phyloP scores from a whole-genome alignment of 2,888 invertebrate genomes.

The Tipula helvola region DNA sequence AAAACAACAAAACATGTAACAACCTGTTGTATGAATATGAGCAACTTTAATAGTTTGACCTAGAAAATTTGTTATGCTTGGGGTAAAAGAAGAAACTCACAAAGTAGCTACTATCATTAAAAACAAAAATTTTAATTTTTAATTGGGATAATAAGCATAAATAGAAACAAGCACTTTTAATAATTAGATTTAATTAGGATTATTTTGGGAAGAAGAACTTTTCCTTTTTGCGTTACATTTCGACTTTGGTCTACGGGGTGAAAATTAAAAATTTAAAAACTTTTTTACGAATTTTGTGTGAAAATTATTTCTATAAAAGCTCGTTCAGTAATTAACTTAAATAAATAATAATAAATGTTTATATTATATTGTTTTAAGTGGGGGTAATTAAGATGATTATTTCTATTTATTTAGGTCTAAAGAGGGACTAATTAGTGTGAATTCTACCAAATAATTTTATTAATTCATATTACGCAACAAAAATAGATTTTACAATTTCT shows the following conservation, averaged over 20 bases:
- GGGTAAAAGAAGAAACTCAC: background rate
- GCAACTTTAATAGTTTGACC: background rate
- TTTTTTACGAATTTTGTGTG: background rate
- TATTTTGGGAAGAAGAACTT: background rate
- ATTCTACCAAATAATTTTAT: too few species aligned
- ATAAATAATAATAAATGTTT: background rate
- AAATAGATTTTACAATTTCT: too few species aligned
- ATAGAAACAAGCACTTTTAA: background rate
- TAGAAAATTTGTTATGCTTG: background rate
- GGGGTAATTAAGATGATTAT: background rate
- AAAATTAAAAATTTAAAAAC: background rate
- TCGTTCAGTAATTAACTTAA: background rate
- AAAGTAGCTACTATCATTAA: background rate
- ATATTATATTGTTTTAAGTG: background rate
- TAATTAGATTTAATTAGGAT: background rate
- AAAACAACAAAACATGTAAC: background rate
- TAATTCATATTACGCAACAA: too few species aligned
- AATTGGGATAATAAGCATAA: background rate
- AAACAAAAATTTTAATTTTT: background rate
- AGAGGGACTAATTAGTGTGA: too few species aligned
- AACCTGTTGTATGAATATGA: background rate
- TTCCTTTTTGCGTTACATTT: background rate
- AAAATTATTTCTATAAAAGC: background rate
- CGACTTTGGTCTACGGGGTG: background rate
- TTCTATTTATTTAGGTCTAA: background rate